Conservation (phyloP, 2,113 vertebrate genomes). For the Cacatua alba region DNA sequence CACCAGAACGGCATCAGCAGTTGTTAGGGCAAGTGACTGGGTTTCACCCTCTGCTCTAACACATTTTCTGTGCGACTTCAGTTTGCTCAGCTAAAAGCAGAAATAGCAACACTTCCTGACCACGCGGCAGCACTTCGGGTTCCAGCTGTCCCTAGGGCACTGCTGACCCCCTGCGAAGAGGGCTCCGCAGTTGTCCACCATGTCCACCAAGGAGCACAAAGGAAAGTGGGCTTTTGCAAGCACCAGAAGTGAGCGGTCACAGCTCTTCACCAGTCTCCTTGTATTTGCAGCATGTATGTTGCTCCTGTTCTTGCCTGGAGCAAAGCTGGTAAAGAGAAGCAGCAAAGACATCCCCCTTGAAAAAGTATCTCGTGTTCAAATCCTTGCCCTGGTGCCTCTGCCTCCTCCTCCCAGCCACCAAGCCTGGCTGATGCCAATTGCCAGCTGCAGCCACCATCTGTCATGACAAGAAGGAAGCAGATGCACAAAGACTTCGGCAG, state of each 20-base stretch:
- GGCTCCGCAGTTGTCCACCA: background rate
- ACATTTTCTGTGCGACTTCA: background rate
- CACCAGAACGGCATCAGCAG: background rate
- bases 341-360: background rate
- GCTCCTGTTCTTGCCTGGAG: background rate
- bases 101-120: background rate
- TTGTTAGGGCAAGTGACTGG: background rate
- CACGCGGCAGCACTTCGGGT: fast-evolving
- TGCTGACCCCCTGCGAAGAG: background rate
- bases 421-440: background rate
- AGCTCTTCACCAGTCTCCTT: background rate
- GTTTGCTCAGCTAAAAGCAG: slow-evolving; percentile 17
- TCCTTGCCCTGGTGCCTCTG: background rate
- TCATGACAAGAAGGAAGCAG: background rate
- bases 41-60: background rate
- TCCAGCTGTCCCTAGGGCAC: background rate
- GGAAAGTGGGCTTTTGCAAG: background rate
- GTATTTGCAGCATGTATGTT: background rate
- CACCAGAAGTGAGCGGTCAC: background rate
- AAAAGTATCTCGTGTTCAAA: background rate
- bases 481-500: background rate
- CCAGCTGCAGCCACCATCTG: background rate
- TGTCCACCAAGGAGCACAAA: background rate
- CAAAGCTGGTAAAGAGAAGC: background rate
- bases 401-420: background rate